Evolutionary conservation across 2,797 vertebrate species (phyloP).

Genomic region (Coregonus ussuriensis): DNA sequence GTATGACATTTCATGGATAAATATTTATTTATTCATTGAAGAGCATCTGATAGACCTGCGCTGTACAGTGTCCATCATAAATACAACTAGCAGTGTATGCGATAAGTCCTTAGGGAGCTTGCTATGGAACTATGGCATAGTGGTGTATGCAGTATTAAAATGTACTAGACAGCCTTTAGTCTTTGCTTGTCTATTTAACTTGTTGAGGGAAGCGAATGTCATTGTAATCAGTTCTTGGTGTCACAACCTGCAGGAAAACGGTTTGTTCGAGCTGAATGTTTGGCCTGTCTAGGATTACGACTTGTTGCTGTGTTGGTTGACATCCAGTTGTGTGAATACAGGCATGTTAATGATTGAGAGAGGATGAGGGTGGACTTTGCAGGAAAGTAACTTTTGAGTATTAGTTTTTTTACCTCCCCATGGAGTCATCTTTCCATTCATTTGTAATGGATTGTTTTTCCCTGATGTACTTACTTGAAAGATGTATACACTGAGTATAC

Average conservation of each 20-base stretch:
- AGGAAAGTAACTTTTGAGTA: background rate
- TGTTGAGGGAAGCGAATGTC: background rate
- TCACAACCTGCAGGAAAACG: background rate
- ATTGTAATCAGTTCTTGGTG: background rate
- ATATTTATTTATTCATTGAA: constrained; percentile 59
- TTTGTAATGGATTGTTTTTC: constrained; percentile 1
- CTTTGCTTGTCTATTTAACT: background rate
- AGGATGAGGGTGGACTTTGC: background rate
- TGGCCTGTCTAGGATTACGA: background rate
- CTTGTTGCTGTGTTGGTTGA: background rate
- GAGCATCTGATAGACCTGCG: constrained; percentile 19
- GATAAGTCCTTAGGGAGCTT: background rate
- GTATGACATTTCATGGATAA: constrained; percentile 31
- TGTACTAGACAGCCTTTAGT: constrained; percentile 19
- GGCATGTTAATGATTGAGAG: background rate
- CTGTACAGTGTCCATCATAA: constrained; percentile 3
- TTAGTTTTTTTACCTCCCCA: background rate
- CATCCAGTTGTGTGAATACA: background rate
- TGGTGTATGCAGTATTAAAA: constrained; percentile 16
- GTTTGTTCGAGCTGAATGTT: background rate
- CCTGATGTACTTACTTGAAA: constrained; percentile 48
- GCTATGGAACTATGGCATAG: background rate
- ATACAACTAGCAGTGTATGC: constrained; percentile 1
- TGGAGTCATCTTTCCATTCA: constrained; percentile 3
- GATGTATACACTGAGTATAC: constrained; percentile 38